Conservation (phyloP, 2,888 invertebrate species). For the Plebejus anna region DNA sequence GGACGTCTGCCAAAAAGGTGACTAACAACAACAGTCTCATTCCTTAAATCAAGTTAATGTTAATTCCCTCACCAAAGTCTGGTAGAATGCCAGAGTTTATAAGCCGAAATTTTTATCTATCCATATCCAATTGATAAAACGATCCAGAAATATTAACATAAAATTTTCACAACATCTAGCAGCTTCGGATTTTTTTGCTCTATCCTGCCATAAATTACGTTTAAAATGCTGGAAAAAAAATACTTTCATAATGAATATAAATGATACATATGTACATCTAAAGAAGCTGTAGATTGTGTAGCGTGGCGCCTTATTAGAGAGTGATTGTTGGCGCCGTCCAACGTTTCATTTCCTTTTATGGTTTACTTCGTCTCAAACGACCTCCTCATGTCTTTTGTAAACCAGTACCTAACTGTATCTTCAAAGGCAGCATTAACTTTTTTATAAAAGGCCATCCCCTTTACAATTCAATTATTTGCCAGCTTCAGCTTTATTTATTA, state of each 20-base stretch:
- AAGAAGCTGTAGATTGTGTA: slow-evolving; percentile 38
- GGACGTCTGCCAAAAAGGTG: slow-evolving; percentile 24
- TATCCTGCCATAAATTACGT: not conserved
- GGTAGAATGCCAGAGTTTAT: slow-evolving; percentile 18
- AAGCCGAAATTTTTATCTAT: slow-evolving; percentile 28
- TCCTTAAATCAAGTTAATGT: slow-evolving; percentile 25
- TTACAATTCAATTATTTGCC: too few species aligned
- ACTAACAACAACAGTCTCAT: slow-evolving; percentile 24
- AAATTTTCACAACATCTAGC: too few species aligned
- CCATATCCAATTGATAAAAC: not conserved
- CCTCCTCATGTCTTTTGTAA: slow-evolving; percentile 31
- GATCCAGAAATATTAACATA: not conserved
- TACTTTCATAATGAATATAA: not conserved
- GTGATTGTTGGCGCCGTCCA: slow-evolving; percentile 58
- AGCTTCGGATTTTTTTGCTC: not conserved
- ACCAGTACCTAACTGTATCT: not conserved
- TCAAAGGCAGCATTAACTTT: not conserved
- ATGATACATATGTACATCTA: not conserved
- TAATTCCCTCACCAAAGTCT: slow-evolving; percentile 19
- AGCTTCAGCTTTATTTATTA: not conserved
- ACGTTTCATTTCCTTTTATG: slow-evolving; percentile 47
- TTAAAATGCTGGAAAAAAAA: not conserved
- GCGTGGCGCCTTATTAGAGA: slow-evolving; percentile 47
- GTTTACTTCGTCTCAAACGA: slow-evolving; percentile 33
- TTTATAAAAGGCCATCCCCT: not conserved